phyloP scores from a whole-genome alignment of 2,888 invertebrate species.

The Urechis unicinctus region DNA sequence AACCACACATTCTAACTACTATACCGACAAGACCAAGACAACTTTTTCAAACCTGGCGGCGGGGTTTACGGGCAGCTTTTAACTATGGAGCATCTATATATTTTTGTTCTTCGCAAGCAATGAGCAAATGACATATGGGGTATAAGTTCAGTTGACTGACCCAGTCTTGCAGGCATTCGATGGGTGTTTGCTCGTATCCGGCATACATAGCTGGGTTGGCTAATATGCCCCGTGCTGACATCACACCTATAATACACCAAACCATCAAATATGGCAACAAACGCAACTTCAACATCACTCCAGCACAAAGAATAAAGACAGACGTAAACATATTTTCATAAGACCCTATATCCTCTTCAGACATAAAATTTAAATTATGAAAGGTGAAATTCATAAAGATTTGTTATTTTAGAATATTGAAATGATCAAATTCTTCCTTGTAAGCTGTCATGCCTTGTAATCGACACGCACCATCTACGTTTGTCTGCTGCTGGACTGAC shows the following conservation, averaged over 20 bases:
- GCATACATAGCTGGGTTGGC: conserved; percentile 85
- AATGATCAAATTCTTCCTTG: too few species aligned
- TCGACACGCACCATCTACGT: conserved; percentile 64
- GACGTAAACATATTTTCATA: neutral
- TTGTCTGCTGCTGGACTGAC: conserved; percentile 61
- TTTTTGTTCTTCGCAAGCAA: too few species aligned
- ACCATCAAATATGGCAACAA: conserved; percentile 4
- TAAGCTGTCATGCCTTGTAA: too few species aligned
- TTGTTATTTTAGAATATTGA: too few species aligned
- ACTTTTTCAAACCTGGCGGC: too few species aligned
- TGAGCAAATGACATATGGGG: too few species aligned
- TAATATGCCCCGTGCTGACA: conserved; percentile 86
- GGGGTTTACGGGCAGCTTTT: too few species aligned
- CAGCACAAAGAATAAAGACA: neutral
- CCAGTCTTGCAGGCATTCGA: conserved; percentile 77
- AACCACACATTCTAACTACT: too few species aligned
- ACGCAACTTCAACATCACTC: neutral
- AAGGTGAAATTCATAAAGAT: too few species aligned
- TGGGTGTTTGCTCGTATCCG: conserved; percentile 65
- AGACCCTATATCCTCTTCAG: neutral
- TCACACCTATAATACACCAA: conserved; percentile 61
- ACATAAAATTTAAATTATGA: neutral
- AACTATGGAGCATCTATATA: too few species aligned
- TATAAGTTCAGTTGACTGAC: conserved; percentile 42
- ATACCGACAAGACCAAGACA: too few species aligned